Percentiles rank a stretch among this genome's conserved stretches.
phyloP scores from a whole-genome alignment of 2,113 vertebrate genomes.

The Anser cygnoides region DNA sequence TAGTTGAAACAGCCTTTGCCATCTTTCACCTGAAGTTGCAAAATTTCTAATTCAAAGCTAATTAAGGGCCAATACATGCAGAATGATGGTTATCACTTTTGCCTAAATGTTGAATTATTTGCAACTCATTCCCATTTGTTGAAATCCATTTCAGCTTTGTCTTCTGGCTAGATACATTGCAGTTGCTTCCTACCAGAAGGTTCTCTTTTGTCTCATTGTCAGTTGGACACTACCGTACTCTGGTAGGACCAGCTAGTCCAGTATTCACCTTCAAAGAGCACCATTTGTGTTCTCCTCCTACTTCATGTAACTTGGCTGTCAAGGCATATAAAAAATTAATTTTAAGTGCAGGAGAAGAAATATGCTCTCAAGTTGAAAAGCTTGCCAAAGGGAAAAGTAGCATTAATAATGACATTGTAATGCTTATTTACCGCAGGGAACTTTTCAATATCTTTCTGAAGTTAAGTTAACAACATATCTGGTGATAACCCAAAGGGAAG shows the following conservation, averaged over 20 bases:
- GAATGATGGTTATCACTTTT: neutral
- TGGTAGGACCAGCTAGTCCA: neutral
- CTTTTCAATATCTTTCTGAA: neutral
- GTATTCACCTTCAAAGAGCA: neutral
- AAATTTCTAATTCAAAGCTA: neutral
- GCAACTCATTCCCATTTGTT: neutral
- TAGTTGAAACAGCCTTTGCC: neutral
- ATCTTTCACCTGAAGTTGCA: neutral
- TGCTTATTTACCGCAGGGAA: neutral
- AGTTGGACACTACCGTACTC: fast-evolving
- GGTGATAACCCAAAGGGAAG: neutral
- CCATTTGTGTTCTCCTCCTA: neutral
- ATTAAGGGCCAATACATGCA: neutral
- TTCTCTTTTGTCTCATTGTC: neutral
- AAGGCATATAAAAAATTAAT: slow-evolving; percentile 31
- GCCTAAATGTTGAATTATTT: neutral
- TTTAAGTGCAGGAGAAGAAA: slow-evolving; percentile 7
- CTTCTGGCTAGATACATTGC: neutral
- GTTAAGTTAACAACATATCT: neutral
- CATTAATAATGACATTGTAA: neutral
- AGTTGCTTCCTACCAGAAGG: neutral
- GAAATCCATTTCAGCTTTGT: neutral
- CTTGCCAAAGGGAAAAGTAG: slow-evolving; percentile 12
- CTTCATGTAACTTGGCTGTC: neutral
- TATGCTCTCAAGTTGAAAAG: neutral